These are phyloP conservation scores for Nymphalis urticae DNA, from an alignment of 2,888 invertebrate species.

Conservation along the genomic window DNA sequence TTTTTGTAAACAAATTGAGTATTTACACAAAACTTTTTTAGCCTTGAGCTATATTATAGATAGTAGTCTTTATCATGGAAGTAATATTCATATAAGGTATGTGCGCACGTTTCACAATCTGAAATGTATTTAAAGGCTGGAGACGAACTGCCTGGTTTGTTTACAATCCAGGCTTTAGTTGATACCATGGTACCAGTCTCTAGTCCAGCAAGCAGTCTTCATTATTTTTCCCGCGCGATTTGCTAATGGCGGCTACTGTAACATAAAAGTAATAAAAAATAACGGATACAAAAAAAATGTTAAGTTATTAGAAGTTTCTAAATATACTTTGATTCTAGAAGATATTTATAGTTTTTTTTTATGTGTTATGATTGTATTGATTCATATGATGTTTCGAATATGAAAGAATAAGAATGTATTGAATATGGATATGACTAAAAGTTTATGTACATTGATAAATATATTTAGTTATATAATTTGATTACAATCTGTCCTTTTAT, in stretches of 20 bases:
- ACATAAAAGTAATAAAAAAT: conserved; percentile 34
- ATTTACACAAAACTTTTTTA: conserved; percentile 15
- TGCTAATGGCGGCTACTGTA: conserved; percentile 77
- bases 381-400: conserved; percentile 7
- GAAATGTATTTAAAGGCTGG: conserved; percentile 45
- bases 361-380: conserved; percentile 9
- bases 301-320: neutral
- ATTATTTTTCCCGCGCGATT: conserved; percentile 63
- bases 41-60: conserved; percentile 20
- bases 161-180: conserved; percentile 29
- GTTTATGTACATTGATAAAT: conserved; percentile 23
- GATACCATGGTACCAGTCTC: conserved; percentile 41
- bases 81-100: conserved; percentile 46
- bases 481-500: conserved; percentile 20
- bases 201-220: conserved; percentile 58
- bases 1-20: neutral
- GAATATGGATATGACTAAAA: conserved; percentile 28
- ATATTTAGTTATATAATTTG: conserved; percentile 22
- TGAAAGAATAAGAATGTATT: conserved; percentile 25
- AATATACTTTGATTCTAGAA: neutral
- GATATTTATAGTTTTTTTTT: no score
- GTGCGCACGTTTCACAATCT: conserved; percentile 49
- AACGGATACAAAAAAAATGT: neutral
- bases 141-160: conserved; percentile 38
- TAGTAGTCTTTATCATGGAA: conserved; percentile 39